Conservation (phyloP, 1,140 invertebrate genomes). For the Sarcophaga bullata region DNA sequence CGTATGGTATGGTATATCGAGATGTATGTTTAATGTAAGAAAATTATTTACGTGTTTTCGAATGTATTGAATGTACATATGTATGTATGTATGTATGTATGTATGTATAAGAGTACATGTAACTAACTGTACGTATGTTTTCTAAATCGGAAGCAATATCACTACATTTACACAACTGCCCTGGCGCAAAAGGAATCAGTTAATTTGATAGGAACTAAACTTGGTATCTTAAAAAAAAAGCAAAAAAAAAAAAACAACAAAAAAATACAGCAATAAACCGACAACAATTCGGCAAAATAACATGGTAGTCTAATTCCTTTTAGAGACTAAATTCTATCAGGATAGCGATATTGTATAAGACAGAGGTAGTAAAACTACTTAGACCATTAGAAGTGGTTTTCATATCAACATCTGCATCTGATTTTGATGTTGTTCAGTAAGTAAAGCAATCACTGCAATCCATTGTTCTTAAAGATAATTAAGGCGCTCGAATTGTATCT, state of each 20-base stretch:
- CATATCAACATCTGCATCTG: background rate
- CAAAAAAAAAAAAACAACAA: background rate
- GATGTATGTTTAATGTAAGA: no score
- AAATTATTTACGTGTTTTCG: no score
- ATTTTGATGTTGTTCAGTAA: slow-evolving; percentile 20
- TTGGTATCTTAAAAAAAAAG: slow-evolving; percentile 1
- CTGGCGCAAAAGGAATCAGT: slow-evolving; percentile 38
- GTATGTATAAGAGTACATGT: background rate
- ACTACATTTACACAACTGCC: slow-evolving; percentile 10
- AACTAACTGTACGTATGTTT: background rate
- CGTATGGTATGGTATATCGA: no score
- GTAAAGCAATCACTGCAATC: slow-evolving; percentile 38
- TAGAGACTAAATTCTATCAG: slow-evolving; percentile 7
- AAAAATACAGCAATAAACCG: background rate
- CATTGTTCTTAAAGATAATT: slow-evolving; percentile 37
- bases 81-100: background rate
- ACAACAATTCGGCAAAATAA: background rate
- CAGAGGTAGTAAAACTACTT: background rate
- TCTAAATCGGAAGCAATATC: slow-evolving; percentile 31
- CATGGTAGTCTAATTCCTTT: slow-evolving; percentile 14
- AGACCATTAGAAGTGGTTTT: background rate
- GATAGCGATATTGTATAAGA: background rate
- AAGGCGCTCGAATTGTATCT: slow-evolving; percentile 27
- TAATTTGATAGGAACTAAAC: slow-evolving; percentile 9
- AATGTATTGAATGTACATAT: background rate